phyloP scores from a whole-genome alignment of 2,113 vertebrate species.

The Bos taurus region ARS-UCD2.0 NC_037332.1:77058501-77059000 shows the following conservation, averaged over 20 bases:
- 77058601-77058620: background rate
- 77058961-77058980: background rate
- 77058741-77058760: background rate
- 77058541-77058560: background rate
- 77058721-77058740: background rate
- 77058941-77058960: background rate
- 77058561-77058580: background rate
- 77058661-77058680: background rate
- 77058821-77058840: background rate
- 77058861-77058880: background rate
- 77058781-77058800: background rate
- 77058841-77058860: background rate
- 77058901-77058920: background rate
- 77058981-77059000: background rate
- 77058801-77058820: background rate
- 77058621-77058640: background rate
- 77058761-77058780: background rate
- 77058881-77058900: background rate
- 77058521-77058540: background rate
- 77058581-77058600: background rate
- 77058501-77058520: background rate
- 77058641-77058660: background rate
- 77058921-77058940: background rate
- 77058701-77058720: background rate
- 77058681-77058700: background rate